A percentile compares a stretch with the other conserved stretches of the same genome.
These are phyloP conservation scores for Caenorhabditis imperialis DNA, from an alignment of 2,888 invertebrate species.

Conservation along the genomic window DNA sequence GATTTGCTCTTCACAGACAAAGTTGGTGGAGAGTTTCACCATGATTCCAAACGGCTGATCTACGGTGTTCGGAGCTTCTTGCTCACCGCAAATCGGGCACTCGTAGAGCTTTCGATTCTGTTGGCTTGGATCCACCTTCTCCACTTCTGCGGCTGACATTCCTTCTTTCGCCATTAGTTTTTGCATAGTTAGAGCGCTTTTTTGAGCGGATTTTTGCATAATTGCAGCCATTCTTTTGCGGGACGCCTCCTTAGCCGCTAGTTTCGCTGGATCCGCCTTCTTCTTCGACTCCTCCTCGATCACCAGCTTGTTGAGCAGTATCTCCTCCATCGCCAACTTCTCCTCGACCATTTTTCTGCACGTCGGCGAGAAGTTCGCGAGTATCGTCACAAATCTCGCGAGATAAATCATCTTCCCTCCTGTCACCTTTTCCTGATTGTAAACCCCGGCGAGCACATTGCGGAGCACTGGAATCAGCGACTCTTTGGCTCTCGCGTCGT, in stretches of 20 bases:
- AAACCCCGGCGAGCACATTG: slow-evolving; percentile 32
- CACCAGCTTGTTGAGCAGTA: slow-evolving; percentile 4
- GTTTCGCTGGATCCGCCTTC: slow-evolving; percentile 12
- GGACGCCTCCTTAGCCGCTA: slow-evolving; percentile 36
- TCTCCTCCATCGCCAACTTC: slow-evolving; percentile 22
- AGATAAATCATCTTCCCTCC: slow-evolving; percentile 56
- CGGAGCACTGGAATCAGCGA: slow-evolving; percentile 6
- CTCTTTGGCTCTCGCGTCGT: slow-evolving; percentile 21
- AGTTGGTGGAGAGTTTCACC: slow-evolving; percentile 42
- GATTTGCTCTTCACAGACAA: slow-evolving; percentile 44
- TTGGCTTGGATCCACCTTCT: slow-evolving; percentile 61
- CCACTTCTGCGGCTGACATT: slow-evolving; percentile 65
- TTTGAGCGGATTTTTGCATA: slow-evolving; percentile 34
- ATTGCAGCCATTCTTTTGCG: slow-evolving; percentile 34
- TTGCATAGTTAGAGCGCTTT: slow-evolving; percentile 62
- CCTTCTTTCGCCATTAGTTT: slow-evolving; percentile 67
- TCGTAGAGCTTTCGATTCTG: slow-evolving; percentile 60
- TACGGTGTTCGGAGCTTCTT: slow-evolving; percentile 58
- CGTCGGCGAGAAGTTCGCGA: slow-evolving; percentile 25
- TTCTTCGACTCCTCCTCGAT: slow-evolving; percentile 12
- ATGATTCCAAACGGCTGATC: slow-evolving; percentile 67
- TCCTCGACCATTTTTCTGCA: slow-evolving; percentile 16
- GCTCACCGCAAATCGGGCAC: slow-evolving; percentile 72
- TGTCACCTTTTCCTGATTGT: slow-evolving; percentile 32
- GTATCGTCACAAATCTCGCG: slow-evolving; percentile 49